Evolutionary conservation across 1,140 invertebrate species (phyloP), one percentile per base, ranked within the genome.

Genomic region (Drosophila bocki): DNA sequence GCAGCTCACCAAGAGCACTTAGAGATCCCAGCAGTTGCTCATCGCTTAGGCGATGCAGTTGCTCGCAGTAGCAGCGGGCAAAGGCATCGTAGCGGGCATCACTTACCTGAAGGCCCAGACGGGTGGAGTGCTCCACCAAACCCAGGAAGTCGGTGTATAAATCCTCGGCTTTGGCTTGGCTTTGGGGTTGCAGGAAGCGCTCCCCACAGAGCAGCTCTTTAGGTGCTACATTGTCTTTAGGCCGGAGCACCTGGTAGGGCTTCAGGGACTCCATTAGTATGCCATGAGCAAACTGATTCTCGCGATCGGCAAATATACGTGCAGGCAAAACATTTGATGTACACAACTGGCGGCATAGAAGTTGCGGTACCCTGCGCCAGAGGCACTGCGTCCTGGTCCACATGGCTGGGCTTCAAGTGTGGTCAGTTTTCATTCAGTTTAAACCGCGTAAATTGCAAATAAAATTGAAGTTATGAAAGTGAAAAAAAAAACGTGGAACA

Each of bases 1-100:
- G 94, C 76, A 92, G 83, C 37, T 91, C 75, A 19, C 44, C 50
- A 3, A 95, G 35, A 48, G 71, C 80, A 7, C 74, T 53, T 32
- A 94, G 67, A 2, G 94, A 63, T 13, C 80, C 65, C 4, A 92
- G 32, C 32, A 95, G 58, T 67, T 94, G 88, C 0, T 93, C 82
- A 67, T 94, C 93, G 8, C 63, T 92, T 7, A 94, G 69, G 7
- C 92, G 64, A 67, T 93, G 85, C 62, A 93, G 58, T 4, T 93
- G 91, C 64, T 93, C 79, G 51, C 81, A 93, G 15, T 94, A 92
- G 8, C 69, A 78, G 67, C 93, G 75, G 1, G 94, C 85, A 65
- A 95, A 93, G 32, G 59, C 60, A 17, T 92, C 72, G 54, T 94
- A 94, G 6, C 82, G 70, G 11, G 56, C 37, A 39, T 93, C 91